Evolutionary conservation across 1,140 invertebrate species (phyloP), one percentile per base, ranked within the genome.

Genomic region (Cryptotermes secundus): DNA sequence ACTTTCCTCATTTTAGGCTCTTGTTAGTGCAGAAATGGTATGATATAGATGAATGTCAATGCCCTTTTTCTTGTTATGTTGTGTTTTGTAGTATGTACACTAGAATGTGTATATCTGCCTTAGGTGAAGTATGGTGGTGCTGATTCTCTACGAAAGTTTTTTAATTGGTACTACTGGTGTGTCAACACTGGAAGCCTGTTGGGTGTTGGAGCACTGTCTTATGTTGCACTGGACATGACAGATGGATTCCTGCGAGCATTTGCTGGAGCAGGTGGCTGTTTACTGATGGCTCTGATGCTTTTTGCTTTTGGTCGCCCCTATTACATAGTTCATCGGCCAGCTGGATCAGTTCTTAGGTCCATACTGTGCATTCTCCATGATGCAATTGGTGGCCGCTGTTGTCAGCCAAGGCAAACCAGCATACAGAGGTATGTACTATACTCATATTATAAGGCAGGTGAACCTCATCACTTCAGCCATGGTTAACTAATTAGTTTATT

Each of bases 101-200:
- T 81, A 34, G 84, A 81, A n/a, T 84, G 34, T 82, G 79, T n/a
- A 82, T 72, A 82, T 72, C 83, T 79, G 84, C 83, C 84, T 24
- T 86, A 89, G 89, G 87, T 91, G 0, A 88, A 89, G 80, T 87
- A 88, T 82, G 87, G 88, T 34, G 90, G 90, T 42, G 85, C 88
- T 34, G 87, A 89, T 42, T 88, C 88, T 34, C 87, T 90, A 1
- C 88, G 90, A 84, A 86, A 87, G 24, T 92, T 91, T 86, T 91
- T 92, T 85, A 91, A 90, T 84, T 91, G 90, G 90, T 91, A 90
- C 85, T 92, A 92, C 84, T 92, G 91, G 91, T 91, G 89, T 85
- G 87, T 92, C 34, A 92, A 92, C 87, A 87, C 92, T 45, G 92
- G 91, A n/a, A 89, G 90, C 16, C 86, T 92, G 42, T 84, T 91